These are phyloP conservation scores for Syrista parreyssii DNA, from an alignment of 2,888 invertebrate species.

Conservation along the genomic window DNA sequence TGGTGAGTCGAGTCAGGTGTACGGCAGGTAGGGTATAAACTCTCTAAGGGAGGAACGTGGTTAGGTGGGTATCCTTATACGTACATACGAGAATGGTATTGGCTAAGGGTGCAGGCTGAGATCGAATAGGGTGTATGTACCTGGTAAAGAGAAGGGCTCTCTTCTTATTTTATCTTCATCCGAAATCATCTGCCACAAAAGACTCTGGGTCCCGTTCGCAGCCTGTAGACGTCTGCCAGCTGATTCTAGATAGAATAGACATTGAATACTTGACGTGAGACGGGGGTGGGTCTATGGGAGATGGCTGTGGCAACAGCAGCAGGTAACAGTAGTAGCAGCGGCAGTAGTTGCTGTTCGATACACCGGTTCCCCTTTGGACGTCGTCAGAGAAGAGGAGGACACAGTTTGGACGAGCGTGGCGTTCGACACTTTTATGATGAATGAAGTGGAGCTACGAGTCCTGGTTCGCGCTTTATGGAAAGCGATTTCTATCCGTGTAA, in stretches of 20 bases:
- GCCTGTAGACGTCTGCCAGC: constrained; percentile 30
- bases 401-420: neutral
- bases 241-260: constrained; percentile 33
- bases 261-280: constrained; percentile 20
- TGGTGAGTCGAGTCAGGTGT: neutral
- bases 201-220: constrained; percentile 7
- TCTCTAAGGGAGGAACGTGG: too few relatives aligned
- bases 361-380: neutral
- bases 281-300: neutral
- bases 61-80: neutral
- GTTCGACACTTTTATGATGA: neutral
- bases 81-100: neutral
- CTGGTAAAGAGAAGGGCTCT: neutral
- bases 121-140: neutral
- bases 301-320: neutral
- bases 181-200: constrained; percentile 30
- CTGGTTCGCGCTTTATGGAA: neutral
- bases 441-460: neutral
- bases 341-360: neutral
- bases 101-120: neutral
- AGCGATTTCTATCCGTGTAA: neutral
- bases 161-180: constrained; percentile 18
- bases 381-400: neutral
- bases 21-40: neutral
- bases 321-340: neutral